These are phyloP conservation scores for Falco punctatus DNA, from an alignment of 2,113 vertebrate genomes.

Conservation along the genomic window DNA sequence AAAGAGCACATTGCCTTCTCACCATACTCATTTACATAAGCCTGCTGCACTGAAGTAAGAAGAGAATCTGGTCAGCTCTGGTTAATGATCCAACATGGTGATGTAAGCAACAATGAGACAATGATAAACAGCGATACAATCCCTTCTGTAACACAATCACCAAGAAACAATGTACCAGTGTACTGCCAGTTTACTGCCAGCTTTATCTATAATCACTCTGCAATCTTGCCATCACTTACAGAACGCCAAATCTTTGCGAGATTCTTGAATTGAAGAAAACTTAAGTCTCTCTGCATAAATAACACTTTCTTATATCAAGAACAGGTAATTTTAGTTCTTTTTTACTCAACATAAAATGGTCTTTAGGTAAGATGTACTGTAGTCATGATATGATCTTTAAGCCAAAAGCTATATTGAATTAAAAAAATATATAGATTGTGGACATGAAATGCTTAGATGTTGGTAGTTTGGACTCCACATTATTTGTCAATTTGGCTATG, in stretches of 20 bases:
- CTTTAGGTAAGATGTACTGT: neutral
- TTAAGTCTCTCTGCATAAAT: neutral
- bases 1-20: neutral
- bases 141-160: neutral
- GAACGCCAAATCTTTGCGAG: neutral
- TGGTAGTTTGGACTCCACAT: neutral
- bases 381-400: neutral
- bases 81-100: neutral
- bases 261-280: neutral
- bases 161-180: neutral
- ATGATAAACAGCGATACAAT: neutral
- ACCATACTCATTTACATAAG: neutral
- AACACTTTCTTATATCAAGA: neutral
- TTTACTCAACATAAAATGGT: neutral
- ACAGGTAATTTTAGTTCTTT: neutral
- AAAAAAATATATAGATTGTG: neutral
- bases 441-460: neutral
- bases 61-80: neutral
- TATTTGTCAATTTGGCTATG: neutral
- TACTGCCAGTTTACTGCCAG: neutral
- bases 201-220: neutral
- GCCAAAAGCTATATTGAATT: neutral
- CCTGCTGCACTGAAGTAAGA: neutral
- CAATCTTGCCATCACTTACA: neutral
- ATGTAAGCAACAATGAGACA: neutral